Conservation (phyloP, 2,797 vertebrate species). For the Petrocephalus schoutedeni region DNA sequence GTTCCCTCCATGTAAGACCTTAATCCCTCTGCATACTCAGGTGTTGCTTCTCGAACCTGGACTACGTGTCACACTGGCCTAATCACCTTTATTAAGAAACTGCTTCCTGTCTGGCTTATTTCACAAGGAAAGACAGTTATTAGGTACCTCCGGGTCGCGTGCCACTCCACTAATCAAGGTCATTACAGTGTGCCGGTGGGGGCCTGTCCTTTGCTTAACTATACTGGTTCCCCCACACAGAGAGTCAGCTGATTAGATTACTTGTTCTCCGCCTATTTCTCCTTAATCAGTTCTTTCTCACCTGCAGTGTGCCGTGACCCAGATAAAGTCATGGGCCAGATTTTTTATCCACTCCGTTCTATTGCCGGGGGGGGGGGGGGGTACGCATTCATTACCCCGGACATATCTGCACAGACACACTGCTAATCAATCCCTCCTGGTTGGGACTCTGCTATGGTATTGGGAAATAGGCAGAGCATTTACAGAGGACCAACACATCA, state of each 20-base stretch:
- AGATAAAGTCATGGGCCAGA: background rate
- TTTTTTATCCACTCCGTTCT: background rate
- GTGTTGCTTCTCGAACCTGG: background rate
- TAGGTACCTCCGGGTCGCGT: background rate
- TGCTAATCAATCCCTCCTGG: background rate
- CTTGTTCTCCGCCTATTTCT: background rate
- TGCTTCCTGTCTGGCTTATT: background rate
- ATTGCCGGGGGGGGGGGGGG: background rate
- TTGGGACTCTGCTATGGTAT: background rate
- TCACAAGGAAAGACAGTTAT: background rate
- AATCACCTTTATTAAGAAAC: slow-evolving; percentile 11
- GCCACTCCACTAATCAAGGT: slow-evolving; percentile 15
- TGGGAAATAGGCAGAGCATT: background rate
- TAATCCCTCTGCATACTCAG: background rate
- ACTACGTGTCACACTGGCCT: background rate
- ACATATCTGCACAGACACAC: background rate
- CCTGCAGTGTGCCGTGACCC: background rate
- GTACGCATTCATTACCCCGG: background rate
- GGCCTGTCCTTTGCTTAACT: background rate
- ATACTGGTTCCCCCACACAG: background rate
- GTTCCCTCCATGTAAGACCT: background rate
- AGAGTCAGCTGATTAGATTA: slow-evolving; percentile 7
- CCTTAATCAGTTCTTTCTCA: slow-evolving; percentile 10
- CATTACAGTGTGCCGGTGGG: background rate
- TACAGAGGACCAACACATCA: background rate